phyloP scores from a whole-genome alignment of 2,113 vertebrate species.

The Polyodon spathula region DNA sequence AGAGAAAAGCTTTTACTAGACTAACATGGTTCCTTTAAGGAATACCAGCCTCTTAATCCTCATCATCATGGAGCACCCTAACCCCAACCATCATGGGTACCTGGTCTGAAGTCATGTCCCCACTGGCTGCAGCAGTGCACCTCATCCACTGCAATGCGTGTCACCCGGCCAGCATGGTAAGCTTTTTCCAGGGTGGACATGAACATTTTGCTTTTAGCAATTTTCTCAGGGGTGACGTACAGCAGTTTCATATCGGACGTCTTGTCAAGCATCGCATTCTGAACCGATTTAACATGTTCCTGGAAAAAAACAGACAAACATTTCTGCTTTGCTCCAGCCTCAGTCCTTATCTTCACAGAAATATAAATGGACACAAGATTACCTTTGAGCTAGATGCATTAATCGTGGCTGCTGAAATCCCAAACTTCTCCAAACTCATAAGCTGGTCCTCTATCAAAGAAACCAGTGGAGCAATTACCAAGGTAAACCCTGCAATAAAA shows the following conservation, averaged over 20 bases:
- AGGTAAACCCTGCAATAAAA: slow-evolving; percentile 57
- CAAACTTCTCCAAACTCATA: slow-evolving; percentile 67
- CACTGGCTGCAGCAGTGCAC: slow-evolving; percentile 98
- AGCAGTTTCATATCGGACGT: slow-evolving; percentile 71
- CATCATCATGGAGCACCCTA: too few species aligned
- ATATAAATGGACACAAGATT: slow-evolving; percentile 7
- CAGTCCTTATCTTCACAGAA: neutral
- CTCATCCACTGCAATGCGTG: slow-evolving; percentile 83
- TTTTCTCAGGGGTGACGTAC: slow-evolving; percentile 94
- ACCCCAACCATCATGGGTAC: slow-evolving; percentile 36
- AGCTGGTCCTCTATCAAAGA: slow-evolving; percentile 74
- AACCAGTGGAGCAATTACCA: slow-evolving; percentile 65
- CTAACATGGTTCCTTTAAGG: too few species aligned
- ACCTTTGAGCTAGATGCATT: slow-evolving; percentile 88
- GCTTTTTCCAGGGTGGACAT: slow-evolving; percentile 95
- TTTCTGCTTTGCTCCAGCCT: neutral
- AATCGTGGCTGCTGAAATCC: slow-evolving; percentile 67
- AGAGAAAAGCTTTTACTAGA: too few species aligned
- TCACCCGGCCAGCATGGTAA: slow-evolving; percentile 64
- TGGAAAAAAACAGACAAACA: slow-evolving; percentile 33
- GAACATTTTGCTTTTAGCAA: slow-evolving; percentile 93
- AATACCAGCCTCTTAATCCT: too few species aligned
- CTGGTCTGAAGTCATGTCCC: slow-evolving; percentile 95
- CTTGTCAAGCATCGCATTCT: slow-evolving; percentile 66
- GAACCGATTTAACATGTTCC: slow-evolving; percentile 81